phyloP scores from a whole-genome alignment of 1,140 invertebrate species.

The Micrasema minimum region DNA sequence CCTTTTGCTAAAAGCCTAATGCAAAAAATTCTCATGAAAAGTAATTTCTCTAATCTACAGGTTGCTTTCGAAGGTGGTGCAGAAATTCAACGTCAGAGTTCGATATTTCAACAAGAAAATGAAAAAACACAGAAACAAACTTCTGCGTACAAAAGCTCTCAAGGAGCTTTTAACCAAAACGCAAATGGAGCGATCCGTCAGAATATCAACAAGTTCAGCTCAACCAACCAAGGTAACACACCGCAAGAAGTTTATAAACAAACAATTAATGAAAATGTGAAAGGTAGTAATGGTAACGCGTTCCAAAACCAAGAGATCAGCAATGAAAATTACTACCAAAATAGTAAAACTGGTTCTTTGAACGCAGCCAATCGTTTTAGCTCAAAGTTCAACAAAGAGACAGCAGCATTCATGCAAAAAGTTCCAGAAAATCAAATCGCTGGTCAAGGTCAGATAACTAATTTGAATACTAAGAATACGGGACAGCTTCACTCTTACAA shows the following conservation, averaged over 20 bases:
- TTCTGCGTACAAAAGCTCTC: conserved; percentile 1
- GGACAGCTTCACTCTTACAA: conserved; percentile 3
- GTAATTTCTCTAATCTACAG: conserved; percentile 47
- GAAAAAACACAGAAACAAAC: conserved; percentile 7
- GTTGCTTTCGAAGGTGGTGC: conserved; percentile 36
- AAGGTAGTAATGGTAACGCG: background rate
- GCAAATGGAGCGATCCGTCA: background rate
- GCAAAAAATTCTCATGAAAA: conserved; percentile 47
- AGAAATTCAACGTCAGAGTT: conserved; percentile 30
- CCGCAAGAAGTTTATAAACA: conserved; percentile 3
- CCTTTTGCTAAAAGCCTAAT: conserved; percentile 45
- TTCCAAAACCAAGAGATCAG: conserved; percentile 1
- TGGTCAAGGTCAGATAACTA: background rate
- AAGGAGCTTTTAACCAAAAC: conserved; percentile 1
- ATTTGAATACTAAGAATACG: background rate
- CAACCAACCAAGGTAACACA: background rate
- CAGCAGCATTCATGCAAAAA: conserved; percentile 5
- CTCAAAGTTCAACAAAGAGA: conserved; percentile 36
- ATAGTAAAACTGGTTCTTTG: background rate
- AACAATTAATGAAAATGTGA: conserved; percentile 1
- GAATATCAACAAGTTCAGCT: background rate
- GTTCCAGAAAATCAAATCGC: conserved; percentile 1
- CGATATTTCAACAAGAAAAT: conserved; percentile 24
- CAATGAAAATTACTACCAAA: conserved; percentile 3
- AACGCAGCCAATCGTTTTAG: conserved; percentile 19